phyloP scores from a whole-genome alignment of 2,113 vertebrate species.

The Pan paniscus region DNA sequence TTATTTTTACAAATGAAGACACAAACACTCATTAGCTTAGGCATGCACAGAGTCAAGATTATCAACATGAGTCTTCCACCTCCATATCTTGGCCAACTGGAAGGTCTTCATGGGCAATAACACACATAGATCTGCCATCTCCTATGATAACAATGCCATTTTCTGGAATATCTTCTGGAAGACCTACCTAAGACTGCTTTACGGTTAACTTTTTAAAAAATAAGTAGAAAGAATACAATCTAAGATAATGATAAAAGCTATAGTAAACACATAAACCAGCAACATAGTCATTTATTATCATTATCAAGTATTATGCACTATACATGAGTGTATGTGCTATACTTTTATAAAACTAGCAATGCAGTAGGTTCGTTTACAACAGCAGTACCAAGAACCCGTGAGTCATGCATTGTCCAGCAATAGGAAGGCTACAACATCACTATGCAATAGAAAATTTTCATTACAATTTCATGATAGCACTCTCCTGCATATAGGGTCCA shows the following conservation, averaged over 20 bases:
- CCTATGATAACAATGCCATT: neutral
- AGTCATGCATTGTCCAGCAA: neutral
- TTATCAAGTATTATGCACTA: neutral
- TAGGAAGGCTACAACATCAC: neutral
- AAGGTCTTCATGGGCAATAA: neutral
- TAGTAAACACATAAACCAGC: neutral
- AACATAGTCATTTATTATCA: neutral
- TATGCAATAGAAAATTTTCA: neutral
- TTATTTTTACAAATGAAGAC: neutral
- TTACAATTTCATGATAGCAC: neutral
- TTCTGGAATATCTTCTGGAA: neutral
- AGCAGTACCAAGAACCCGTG: neutral
- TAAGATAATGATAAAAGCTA: neutral
- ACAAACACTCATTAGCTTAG: neutral
- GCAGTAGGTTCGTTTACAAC: neutral
- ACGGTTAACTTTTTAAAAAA: neutral
- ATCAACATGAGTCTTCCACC: neutral
- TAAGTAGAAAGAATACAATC: neutral
- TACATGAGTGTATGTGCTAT: neutral
- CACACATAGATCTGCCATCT: neutral
- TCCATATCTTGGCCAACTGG: neutral
- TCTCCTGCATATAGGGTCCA: neutral
- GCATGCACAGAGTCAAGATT: neutral
- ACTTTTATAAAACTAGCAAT: neutral
- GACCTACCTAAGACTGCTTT: neutral